Percentiles rank a stretch among this genome's conserved stretches.
Conservation (phyloP, 2,113 vertebrate genomes). For the Sisor rabdophorus region DNA sequence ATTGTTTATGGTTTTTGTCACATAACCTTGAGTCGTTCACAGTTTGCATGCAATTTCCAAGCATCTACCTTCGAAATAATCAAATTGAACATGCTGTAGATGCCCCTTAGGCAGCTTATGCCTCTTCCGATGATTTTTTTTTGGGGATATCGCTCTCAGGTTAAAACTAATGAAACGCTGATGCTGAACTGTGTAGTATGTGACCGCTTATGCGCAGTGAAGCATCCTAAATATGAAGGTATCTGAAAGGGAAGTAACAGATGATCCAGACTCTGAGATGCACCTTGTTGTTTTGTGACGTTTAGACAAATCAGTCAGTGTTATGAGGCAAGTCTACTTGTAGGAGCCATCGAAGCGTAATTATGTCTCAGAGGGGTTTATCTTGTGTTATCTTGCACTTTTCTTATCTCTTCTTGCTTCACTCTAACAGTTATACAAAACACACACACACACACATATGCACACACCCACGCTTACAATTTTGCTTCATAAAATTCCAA, state of each 20-base stretch:
- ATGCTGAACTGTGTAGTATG: not conserved
- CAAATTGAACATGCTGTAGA: too few relatives aligned
- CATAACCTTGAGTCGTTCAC: too few relatives aligned
- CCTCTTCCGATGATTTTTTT: not conserved
- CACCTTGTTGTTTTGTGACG: not conserved
- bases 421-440: not conserved
- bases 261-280: not conserved
- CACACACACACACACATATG: not conserved
- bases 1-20: too few relatives aligned
- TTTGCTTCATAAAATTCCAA: constrained; percentile 35
- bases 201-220: not conserved
- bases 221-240: not conserved
- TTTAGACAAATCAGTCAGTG: not conserved
- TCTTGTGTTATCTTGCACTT: not conserved
- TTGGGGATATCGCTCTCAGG: not conserved
- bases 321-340: not conserved
- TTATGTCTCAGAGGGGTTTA: not conserved
- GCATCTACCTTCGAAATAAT: too few relatives aligned
- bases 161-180: not conserved
- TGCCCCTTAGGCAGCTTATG: not conserved
- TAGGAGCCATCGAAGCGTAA: too few relatives aligned
- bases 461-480: not conserved
- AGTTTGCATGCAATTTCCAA: too few relatives aligned
- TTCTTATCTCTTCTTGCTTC: not conserved
- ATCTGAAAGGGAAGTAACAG: not conserved